phyloP scores from a whole-genome alignment of 2,113 vertebrate genomes.

The Halcyon malimbica region DNA sequence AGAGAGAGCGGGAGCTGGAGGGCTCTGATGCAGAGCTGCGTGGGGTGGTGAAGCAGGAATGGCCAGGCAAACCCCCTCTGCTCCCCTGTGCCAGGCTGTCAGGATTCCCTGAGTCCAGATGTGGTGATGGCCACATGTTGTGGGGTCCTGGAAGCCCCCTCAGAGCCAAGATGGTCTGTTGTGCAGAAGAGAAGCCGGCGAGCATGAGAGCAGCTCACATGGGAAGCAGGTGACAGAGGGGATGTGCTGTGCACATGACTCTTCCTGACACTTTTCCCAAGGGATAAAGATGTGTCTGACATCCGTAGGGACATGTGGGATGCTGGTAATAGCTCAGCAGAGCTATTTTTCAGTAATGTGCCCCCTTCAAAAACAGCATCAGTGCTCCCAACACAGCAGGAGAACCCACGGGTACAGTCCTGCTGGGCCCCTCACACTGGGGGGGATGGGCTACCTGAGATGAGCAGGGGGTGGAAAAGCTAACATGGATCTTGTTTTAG shows the following conservation, averaged over 20 bases:
- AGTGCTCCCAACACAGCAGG: not conserved
- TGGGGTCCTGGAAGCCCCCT: not conserved
- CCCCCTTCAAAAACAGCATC: not conserved
- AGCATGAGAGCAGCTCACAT: not conserved
- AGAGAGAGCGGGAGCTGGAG: not conserved
- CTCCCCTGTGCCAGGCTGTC: not conserved
- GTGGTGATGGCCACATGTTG: rapidly evolving
- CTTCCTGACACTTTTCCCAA: not conserved
- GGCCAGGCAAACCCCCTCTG: not conserved
- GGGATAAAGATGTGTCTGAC: not conserved
- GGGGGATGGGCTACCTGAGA: not conserved
- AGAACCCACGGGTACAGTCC: not conserved
- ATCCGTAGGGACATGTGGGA: rapidly evolving
- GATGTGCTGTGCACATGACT: not conserved
- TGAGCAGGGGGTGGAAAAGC: not conserved
- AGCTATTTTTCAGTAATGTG: not conserved
- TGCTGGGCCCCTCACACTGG: rapidly evolving
- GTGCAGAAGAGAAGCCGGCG: rapidly evolving
- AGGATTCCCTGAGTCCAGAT: rapidly evolving
- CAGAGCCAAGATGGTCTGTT: rapidly evolving
- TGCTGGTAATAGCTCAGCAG: not conserved
- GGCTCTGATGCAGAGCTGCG: rapidly evolving
- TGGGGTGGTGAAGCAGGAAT: not conserved
- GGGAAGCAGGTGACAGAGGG: not conserved
- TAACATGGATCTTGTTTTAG: rapidly evolving